These are phyloP conservation scores for Thalpophila matura DNA, from an alignment of 2,888 invertebrate genomes.

Conservation along the genomic window DNA sequence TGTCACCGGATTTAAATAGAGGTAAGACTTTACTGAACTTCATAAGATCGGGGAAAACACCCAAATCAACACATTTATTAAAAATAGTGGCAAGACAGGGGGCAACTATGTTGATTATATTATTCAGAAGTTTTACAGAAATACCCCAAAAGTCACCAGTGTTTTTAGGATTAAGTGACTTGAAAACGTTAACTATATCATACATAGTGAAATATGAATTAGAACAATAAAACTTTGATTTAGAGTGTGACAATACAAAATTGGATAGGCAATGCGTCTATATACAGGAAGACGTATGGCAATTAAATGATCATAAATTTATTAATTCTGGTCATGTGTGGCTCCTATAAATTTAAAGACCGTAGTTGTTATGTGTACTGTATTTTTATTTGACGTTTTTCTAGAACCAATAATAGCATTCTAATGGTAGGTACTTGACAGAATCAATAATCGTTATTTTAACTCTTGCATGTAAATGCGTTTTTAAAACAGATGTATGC, in stretches of 20 bases:
- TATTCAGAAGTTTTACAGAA: no score
- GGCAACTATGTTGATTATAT: no score
- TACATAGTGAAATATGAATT: constrained; percentile 57
- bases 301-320: constrained; percentile 51
- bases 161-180: no score
- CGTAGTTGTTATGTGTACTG: neutral
- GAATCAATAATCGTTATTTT: constrained; percentile 22
- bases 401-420: constrained; percentile 24
- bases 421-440: constrained; percentile 5
- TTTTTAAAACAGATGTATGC: constrained; percentile 28
- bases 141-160: no score
- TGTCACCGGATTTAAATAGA: no score
- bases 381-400: constrained; percentile 11
- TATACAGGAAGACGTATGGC: constrained; percentile 23
- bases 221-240: constrained; percentile 61
- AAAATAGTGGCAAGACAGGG: no score
- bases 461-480: constrained; percentile 24
- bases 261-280: constrained; percentile 38
- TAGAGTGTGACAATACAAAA: constrained; percentile 59
- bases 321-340: constrained; percentile 23
- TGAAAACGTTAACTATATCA: constrained; percentile 57
- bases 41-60: no score
- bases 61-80: no score
- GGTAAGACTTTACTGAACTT: no score
- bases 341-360: neutral